A percentile compares a stretch with the other conserved stretches of the same genome.
phyloP scores from a whole-genome alignment of 2,113 vertebrate genomes.

The Sturnira hondurensis region DNA sequence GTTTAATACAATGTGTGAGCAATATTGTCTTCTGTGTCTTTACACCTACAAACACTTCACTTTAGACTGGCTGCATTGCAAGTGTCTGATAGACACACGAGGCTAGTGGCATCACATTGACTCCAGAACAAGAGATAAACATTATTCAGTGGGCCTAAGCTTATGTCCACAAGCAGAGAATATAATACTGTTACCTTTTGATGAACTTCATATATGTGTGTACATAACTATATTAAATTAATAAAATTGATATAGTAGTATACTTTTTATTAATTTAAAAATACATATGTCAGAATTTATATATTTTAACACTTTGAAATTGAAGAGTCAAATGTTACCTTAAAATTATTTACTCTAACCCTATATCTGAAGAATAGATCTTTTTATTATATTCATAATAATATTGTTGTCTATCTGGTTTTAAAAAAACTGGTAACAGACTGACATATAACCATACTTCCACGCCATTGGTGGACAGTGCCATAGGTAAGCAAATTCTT shows the following conservation, averaged over 20 bases:
- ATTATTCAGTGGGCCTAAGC: background rate
- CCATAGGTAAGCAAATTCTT: background rate
- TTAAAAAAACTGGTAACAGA: background rate
- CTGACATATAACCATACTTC: background rate
- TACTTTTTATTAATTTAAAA: background rate
- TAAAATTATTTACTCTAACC: background rate
- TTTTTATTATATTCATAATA: background rate
- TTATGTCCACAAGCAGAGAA: background rate
- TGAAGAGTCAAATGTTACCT: background rate
- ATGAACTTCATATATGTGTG: background rate
- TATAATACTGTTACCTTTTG: background rate
- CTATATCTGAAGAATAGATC: background rate
- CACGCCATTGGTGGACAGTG: background rate
- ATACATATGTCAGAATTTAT: background rate
- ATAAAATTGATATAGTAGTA: background rate
- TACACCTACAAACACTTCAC: background rate
- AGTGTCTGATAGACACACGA: background rate
- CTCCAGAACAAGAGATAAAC: background rate
- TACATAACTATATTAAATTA: background rate
- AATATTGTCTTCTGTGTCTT: background rate
- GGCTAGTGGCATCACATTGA: background rate
- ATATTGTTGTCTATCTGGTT: background rate
- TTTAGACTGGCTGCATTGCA: background rate
- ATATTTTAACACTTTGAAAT: background rate
- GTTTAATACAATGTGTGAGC: background rate